Evolutionary conservation across 2,888 invertebrate genomes (phyloP).

Genomic region (Seira sanloemensis): DNA sequence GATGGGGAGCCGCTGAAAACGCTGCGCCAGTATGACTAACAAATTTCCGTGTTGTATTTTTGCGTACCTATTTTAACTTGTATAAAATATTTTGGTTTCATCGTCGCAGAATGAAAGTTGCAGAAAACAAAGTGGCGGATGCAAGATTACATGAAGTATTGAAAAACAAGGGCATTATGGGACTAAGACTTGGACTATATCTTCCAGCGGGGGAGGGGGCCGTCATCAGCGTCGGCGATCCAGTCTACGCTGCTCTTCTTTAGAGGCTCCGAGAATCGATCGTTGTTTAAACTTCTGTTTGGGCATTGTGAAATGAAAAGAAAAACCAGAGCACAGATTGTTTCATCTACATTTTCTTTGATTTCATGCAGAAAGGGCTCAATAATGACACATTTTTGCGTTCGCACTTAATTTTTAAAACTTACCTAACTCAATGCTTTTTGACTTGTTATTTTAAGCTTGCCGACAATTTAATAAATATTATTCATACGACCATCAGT

Average conservation of each 20-base stretch:
- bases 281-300: too few relatives aligned
- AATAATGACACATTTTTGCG: too few relatives aligned
- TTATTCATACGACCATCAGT: too few relatives aligned
- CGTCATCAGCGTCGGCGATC: conserved; percentile 54
- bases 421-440: too few relatives aligned
- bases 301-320: too few relatives aligned
- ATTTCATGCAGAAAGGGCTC: too few relatives aligned
- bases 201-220: conserved; percentile 62
- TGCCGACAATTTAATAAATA: too few relatives aligned
- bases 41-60: neutral
- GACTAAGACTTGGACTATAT: conserved; percentile 61
- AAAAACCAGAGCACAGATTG: too few relatives aligned
- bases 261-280: too few relatives aligned
- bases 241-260: conserved; percentile 65
- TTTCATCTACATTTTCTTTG: too few relatives aligned
- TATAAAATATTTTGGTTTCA: neutral
- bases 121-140: conserved; percentile 46
- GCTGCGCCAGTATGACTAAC: conserved; percentile 49
- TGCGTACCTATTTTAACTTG: neutral
- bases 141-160: conserved; percentile 46
- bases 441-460: too few relatives aligned
- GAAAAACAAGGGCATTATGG: conserved; percentile 67
- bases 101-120: conserved; percentile 55
- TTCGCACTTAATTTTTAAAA: too few relatives aligned
- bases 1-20: conserved; percentile 69